Evolutionary conservation across 2,797 vertebrate genomes (phyloP).

Genomic region (Enteromius argenteus): DNA sequence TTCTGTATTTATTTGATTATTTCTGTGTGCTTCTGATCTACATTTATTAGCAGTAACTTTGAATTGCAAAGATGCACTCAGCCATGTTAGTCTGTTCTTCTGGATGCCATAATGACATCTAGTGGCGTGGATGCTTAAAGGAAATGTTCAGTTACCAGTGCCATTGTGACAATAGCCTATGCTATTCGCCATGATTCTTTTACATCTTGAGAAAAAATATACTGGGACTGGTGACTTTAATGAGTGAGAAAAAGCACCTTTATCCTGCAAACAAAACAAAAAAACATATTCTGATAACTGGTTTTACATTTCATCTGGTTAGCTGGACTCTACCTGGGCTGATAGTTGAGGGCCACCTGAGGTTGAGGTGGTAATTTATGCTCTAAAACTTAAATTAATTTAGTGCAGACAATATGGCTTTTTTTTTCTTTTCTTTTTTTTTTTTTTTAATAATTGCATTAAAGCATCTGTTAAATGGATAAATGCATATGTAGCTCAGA

Average conservation of each 20-base stretch:
- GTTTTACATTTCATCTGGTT: neutral
- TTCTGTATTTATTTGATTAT: neutral
- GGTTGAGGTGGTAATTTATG: neutral
- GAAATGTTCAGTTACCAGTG: neutral
- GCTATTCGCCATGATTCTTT: neutral
- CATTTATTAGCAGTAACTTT: neutral
- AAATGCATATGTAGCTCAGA: neutral
- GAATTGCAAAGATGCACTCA: neutral
- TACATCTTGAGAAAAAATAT: neutral
- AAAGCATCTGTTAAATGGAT: no score
- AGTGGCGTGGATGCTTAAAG: neutral
- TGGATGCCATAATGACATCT: neutral
- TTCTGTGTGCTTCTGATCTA: slow-evolving; percentile 6
- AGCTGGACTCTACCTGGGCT: neutral
- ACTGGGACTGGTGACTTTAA: neutral
- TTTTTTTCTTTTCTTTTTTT: no score
- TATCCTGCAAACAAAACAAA: neutral
- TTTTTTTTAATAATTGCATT: no score
- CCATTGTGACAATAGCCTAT: neutral
- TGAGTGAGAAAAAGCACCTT: neutral
- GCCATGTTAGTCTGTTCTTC: neutral
- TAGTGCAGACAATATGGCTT: no score
- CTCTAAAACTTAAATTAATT: neutral
- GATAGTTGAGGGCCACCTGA: neutral
- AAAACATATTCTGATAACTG: neutral